Evolutionary conservation across 2,797 vertebrate genomes (phyloP), one percentile per base, ranked within the genome.

Genomic region (Premnoplex brunnescens): DNA sequence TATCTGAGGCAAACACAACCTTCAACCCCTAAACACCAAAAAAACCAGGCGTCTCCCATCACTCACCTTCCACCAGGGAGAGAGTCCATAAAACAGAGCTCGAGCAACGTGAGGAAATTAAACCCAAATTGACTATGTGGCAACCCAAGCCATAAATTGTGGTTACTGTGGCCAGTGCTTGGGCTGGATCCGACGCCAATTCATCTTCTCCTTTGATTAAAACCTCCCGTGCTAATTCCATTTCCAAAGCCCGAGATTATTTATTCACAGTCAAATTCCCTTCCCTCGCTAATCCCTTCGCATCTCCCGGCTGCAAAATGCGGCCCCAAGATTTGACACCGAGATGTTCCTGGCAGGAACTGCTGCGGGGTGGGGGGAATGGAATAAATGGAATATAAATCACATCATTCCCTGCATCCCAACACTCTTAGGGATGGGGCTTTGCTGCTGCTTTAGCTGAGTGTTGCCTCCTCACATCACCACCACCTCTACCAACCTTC

Each of bases 101-200:
- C 11, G 6, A 86, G 91, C 54, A 97, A 96, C 77, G 93, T 95
- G 97, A 97, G 89, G 97, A 98, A 98, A 98, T 98, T 98, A 98
- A 98, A 98, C 98, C 97, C 95, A 97, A 98, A 98, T 98, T 98
- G 98, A 99, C 98, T 98, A 97, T 98, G 97, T 98, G 98, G 98
- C 98, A 98, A 97, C 97, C 94, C 86, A 83, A 94, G 96, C 98
- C 97, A 98, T 98, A 98, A 98, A 98, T 98, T 98, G 97, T 89
- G 96, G 82, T 88, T 96, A 87, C 66, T 91, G 91, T 94, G 94
- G 93, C 91, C 96, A 94, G 92, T 93, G 94, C 93, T 97, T 97
- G 94, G 94, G 96, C 95, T 96, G 97, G 97, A 96, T 95, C 95
- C 62, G 85, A 85, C 94, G 91, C 86, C 98, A 96, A 98, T 99